Percentiles rank a stretch among this genome's conserved stretches.
phyloP scores from a whole-genome alignment of 1,140 invertebrate species.

The Trigoniulus corallinus region DNA sequence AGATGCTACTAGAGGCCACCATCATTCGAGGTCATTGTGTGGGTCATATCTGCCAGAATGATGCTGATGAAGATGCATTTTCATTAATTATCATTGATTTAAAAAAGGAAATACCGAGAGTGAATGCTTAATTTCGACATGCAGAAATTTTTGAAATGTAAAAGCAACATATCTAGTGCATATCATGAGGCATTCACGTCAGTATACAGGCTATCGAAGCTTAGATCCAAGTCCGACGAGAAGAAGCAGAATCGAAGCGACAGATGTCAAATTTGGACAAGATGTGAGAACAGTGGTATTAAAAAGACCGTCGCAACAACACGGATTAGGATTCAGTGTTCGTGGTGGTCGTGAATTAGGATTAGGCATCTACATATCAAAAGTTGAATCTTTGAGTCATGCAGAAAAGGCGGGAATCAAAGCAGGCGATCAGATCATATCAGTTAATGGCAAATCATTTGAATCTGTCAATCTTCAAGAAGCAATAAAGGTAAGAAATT shows the following conservation, averaged over 20 bases:
- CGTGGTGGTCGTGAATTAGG: constrained; percentile 23
- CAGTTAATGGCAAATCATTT: constrained; percentile 75
- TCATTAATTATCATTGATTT: too few species aligned
- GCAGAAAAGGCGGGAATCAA: constrained; percentile 64
- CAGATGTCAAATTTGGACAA: not conserved
- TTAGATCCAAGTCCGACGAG: not conserved
- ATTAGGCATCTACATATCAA: constrained; percentile 69
- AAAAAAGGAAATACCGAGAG: too few species aligned
- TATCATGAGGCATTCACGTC: too few species aligned
- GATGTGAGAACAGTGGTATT: not conserved
- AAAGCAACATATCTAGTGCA: too few species aligned
- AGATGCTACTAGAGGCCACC: too few species aligned
- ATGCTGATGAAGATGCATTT: too few species aligned
- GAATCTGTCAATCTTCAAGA: constrained; percentile 70
- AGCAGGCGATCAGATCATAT: constrained; percentile 71
- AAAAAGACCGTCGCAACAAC: not conserved
- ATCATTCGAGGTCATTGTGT: too few species aligned
- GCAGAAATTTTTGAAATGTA: too few species aligned
- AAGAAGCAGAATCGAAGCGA: not conserved
- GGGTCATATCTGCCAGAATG: too few species aligned
- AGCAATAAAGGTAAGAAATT: constrained; percentile 64
- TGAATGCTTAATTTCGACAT: too few species aligned
- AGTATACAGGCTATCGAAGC: too few species aligned
- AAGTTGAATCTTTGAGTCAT: constrained; percentile 68
- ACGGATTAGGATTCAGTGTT: constrained; percentile 7